Evolutionary conservation across 2,797 vertebrate species (phyloP).

Genomic region (Pyrocephalus nanus): DNA sequence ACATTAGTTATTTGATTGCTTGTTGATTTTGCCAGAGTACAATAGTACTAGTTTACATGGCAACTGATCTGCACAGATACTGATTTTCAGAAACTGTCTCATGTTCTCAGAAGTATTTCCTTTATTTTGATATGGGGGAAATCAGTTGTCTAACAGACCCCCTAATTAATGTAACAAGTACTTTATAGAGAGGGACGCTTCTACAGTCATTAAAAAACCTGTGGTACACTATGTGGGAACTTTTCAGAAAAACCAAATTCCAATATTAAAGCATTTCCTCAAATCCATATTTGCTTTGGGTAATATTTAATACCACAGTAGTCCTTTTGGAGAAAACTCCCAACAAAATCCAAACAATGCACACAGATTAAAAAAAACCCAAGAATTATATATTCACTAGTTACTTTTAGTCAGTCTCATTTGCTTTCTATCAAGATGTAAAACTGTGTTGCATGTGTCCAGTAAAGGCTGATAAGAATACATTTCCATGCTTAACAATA

Average conservation of each 20-base stretch:
- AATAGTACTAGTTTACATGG: background rate
- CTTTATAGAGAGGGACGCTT: background rate
- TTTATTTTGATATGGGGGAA: background rate
- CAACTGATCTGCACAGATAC: background rate
- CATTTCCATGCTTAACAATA: background rate
- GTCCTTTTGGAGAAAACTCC: background rate
- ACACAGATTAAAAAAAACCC: background rate
- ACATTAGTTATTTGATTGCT: background rate
- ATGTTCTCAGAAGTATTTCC: background rate
- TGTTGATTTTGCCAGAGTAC: slow-evolving; percentile 5
- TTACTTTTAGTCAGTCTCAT: background rate
- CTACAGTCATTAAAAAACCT: background rate
- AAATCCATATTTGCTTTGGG: background rate
- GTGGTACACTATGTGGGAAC: background rate
- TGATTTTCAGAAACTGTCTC: background rate
- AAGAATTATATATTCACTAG: background rate
- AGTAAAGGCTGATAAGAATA: background rate
- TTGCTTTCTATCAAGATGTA: background rate
- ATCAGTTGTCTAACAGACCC: background rate
- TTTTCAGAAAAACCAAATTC: background rate
- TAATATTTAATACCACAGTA: background rate
- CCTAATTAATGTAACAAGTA: slow-evolving; percentile 6
- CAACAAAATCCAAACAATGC: background rate
- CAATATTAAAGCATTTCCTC: background rate
- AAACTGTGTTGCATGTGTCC: background rate